These are phyloP conservation scores for Nothura maculosa DNA, from an alignment of 2,797 vertebrate genomes.

Conservation along the genomic window DNA sequence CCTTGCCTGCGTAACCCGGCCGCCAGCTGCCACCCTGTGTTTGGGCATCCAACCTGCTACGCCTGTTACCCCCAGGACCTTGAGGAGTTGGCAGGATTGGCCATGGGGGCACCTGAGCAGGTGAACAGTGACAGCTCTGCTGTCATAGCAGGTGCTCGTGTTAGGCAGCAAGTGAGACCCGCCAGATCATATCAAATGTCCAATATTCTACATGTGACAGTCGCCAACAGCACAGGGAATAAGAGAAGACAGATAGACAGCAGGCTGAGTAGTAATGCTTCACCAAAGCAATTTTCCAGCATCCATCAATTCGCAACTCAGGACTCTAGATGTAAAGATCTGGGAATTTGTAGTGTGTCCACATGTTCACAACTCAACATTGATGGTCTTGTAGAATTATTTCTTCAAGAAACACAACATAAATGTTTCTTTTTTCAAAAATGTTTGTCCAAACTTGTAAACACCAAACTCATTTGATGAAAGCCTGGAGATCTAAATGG, in stretches of 20 bases:
- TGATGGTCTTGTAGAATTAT: background rate
- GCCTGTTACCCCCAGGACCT: background rate
- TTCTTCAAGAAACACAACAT: background rate
- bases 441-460: constrained; percentile 1
- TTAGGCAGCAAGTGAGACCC: background rate
- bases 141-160: background rate
- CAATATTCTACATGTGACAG: background rate
- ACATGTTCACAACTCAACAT: background rate
- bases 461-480: background rate
- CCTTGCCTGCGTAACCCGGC: background rate
- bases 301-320: background rate
- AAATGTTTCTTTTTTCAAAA: background rate
- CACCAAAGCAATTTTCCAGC: background rate
- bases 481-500: background rate
- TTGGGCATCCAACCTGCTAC: background rate
- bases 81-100: background rate
- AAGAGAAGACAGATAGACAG: background rate
- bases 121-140: background rate
- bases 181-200: background rate
- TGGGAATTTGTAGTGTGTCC: background rate
- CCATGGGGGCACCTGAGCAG: background rate
- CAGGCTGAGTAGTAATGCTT: background rate
- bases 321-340: background rate
- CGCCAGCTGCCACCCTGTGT: background rate
- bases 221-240: background rate